A percentile compares a stretch with the other conserved stretches of the same genome.
Evolutionary conservation across 2,797 vertebrate genomes (phyloP).

Genomic region (Arctocebus calabarensis): DNA sequence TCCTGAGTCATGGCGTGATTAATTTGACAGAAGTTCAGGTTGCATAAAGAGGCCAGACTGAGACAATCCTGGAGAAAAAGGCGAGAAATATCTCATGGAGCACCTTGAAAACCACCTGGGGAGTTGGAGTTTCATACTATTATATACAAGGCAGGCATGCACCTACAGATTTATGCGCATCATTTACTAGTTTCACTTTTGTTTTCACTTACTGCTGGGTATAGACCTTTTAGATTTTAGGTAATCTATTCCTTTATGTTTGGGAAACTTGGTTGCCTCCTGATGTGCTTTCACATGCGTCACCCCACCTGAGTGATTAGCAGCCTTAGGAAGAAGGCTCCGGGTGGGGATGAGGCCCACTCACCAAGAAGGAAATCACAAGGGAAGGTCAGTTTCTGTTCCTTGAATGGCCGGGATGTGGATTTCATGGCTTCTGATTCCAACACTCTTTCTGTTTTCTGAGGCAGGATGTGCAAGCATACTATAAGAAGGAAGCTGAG

Average conservation of each 20-base stretch:
- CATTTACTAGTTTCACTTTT: constrained; percentile 10
- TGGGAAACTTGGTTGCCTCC: background rate
- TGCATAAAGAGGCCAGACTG: background rate
- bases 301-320: background rate
- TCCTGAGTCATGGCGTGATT: background rate
- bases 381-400: background rate
- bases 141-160: background rate
- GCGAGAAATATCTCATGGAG: background rate
- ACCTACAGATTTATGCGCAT: background rate
- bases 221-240: background rate
- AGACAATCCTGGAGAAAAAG: background rate
- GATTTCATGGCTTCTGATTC: background rate
- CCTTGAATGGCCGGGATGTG: background rate
- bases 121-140: background rate
- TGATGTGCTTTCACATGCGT: background rate
- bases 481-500: background rate
- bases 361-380: background rate
- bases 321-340: background rate
- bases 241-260: background rate
- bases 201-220: background rate
- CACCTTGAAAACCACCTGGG: background rate
- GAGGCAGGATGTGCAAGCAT: background rate
- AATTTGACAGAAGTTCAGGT: background rate
- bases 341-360: background rate
- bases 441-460: background rate